Conservation (phyloP, 2,888 invertebrate species). For the Mycalesis mineus region DNA sequence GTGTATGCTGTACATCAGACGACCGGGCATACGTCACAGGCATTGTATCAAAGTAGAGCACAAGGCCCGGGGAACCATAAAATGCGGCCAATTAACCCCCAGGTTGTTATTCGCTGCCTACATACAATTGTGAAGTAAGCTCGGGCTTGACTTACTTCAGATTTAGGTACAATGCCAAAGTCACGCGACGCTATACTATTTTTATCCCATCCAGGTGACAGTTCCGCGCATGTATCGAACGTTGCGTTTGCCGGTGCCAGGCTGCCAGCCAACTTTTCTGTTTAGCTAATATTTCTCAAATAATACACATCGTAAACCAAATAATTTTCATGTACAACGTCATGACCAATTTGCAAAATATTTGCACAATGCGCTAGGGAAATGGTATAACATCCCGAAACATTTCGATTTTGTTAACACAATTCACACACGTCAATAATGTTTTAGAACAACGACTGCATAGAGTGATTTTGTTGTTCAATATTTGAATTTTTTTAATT, state of each 20-base stretch:
- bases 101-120: slow-evolving; percentile 18
- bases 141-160: slow-evolving; percentile 24
- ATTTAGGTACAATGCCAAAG: slow-evolving; percentile 46
- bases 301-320: not conserved
- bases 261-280: slow-evolving; percentile 25
- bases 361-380: not conserved
- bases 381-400: too few species aligned
- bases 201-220: slow-evolving; percentile 31
- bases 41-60: slow-evolving; percentile 36
- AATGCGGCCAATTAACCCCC: slow-evolving; percentile 1
- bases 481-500: too few species aligned
- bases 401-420: too few species aligned
- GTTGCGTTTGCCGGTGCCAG: slow-evolving; percentile 22
- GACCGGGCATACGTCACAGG: slow-evolving; percentile 52
- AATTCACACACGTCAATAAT: too few species aligned
- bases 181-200: slow-evolving; percentile 36
- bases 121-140: slow-evolving; percentile 26
- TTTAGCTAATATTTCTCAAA: slow-evolving; percentile 4
- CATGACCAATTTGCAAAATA: not conserved
- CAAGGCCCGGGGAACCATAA: not conserved
- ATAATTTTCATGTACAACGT: not conserved
- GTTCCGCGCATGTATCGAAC: slow-evolving; percentile 30
- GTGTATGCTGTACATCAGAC: slow-evolving; percentile 45
- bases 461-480: too few species aligned
- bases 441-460: too few species aligned